A percentile compares a stretch with the other conserved stretches of the same genome.
Evolutionary conservation across 2,113 vertebrate genomes (phyloP).

Genomic region (Benitochromis conjunctus): DNA sequence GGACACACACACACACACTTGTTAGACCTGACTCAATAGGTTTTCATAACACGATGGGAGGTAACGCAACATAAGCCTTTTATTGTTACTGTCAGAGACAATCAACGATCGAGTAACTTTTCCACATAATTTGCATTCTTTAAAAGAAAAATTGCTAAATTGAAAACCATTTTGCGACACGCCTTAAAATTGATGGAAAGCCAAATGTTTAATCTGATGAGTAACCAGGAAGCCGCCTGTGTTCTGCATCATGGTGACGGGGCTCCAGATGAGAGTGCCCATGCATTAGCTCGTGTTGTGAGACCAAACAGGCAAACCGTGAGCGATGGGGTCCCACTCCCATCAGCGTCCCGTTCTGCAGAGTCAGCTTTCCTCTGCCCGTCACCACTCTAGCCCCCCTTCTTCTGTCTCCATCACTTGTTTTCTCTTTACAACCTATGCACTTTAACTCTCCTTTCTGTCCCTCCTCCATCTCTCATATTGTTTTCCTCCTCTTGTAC

Average conservation of each 20-base stretch:
- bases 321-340: slow-evolving; percentile 47
- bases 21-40: not conserved
- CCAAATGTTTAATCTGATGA: not conserved
- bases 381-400: not conserved
- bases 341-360: slow-evolving; percentile 50
- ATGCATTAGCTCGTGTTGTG: not conserved
- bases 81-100: not conserved
- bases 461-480: slow-evolving; percentile 23
- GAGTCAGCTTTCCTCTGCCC: slow-evolving; percentile 54
- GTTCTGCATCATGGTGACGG: not conserved
- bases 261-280: not conserved
- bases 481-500: not conserved
- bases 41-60: not conserved
- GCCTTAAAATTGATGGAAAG: not conserved
- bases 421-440: slow-evolving; percentile 33
- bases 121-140: not conserved
- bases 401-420: not conserved
- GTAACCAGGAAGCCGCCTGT: not conserved
- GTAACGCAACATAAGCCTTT: not conserved
- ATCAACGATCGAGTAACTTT: not conserved
- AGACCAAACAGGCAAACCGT: not conserved
- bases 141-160: not conserved
- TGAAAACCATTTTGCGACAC: not conserved
- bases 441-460: slow-evolving; percentile 21
- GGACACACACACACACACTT: not conserved